Evolutionary conservation across 37 sponge, comb jelly and placozoan genomes (phyloP), one percentile per base, ranked within the genome.

Genomic region (Agelas oroides): DNA sequence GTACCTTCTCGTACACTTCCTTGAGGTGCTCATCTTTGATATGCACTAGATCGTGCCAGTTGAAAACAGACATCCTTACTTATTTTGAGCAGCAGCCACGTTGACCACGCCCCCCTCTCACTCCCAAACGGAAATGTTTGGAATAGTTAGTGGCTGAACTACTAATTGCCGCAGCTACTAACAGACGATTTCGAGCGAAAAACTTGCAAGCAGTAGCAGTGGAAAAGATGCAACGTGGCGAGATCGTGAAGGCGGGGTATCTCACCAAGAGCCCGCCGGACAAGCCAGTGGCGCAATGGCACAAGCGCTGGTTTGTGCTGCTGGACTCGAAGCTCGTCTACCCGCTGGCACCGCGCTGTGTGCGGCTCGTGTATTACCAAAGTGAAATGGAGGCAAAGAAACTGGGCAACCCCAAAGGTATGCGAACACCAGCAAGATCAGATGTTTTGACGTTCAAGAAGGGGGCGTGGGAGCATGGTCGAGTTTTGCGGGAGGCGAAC

Each of bases 341-440:
- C 66, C 94, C 94, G 8, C 46, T 82, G 18, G 94, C 94, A 13
- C 74, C 81, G 13, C 87, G 88, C 35, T 81, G 82, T 55, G 87
- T 94, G 1, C 67, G 94, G n/a, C 46, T 94, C 19, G 94, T 90
- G 24, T 94, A 94, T 75, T 94, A 87, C 79, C 79, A 78, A 36
- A 88, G 71, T 76, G 84, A 83, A 41, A 66, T 55, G 31, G 87
- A 86, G 5, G 84, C 87, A 5, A 75, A 77, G 64, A 84, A 61
- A 18, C 39, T 79, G 2, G 74, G 64, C 8, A 84, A 92, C 52
- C 88, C 92, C 0, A 92, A 92, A 87, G 92, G 92, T 87, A 17
- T 11, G 68, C 1, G 15, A 16, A 39, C 34, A 31, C 60, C 1
- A 32, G 40, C 46, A 12, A 46, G 46, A 46, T 8, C 8, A 12